These are phyloP conservation scores for Thera obeliscata DNA, from an alignment of 2,888 invertebrate genomes.

Conservation along the genomic window DNA sequence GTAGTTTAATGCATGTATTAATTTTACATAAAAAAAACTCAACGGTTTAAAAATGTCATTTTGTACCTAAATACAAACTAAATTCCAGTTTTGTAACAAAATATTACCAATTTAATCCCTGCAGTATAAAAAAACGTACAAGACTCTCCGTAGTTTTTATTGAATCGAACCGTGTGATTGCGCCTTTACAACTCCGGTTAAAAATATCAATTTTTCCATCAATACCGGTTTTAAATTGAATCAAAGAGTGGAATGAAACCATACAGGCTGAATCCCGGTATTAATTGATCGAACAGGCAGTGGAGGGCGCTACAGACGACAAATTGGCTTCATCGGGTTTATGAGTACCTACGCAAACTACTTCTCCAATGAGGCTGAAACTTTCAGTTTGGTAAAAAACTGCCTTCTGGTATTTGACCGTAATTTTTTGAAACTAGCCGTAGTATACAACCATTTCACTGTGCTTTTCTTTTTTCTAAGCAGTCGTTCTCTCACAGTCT, in stretches of 20 bases:
- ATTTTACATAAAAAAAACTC: too few species aligned
- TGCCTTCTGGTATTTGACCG: neutral
- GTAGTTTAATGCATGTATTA: too few species aligned
- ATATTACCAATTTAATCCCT: neutral
- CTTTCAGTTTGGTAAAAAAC: neutral
- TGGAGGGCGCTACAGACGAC: constrained; percentile 35
- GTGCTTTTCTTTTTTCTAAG: too few species aligned
- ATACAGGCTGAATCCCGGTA: constrained; percentile 32
- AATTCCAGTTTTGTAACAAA: neutral
- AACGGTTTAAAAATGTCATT: too few species aligned
- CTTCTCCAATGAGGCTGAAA: constrained; percentile 6
- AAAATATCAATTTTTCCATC: constrained; percentile 37
- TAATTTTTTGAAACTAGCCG: neutral
- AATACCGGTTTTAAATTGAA: constrained; percentile 39
- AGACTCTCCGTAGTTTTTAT: neutral
- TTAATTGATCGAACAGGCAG: constrained; percentile 40
- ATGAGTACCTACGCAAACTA: constrained; percentile 11
- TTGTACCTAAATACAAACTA: too few species aligned
- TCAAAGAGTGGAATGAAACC: constrained; percentile 36
- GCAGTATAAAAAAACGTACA: neutral
- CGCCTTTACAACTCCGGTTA: constrained; percentile 32
- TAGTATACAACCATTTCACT: too few species aligned
- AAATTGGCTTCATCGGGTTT: constrained; percentile 39
- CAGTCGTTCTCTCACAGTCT: too few species aligned
- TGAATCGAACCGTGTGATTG: constrained; percentile 25